Conservation (phyloP, 2,888 invertebrate genomes). For the Aleiodes leptofemur region DNA sequence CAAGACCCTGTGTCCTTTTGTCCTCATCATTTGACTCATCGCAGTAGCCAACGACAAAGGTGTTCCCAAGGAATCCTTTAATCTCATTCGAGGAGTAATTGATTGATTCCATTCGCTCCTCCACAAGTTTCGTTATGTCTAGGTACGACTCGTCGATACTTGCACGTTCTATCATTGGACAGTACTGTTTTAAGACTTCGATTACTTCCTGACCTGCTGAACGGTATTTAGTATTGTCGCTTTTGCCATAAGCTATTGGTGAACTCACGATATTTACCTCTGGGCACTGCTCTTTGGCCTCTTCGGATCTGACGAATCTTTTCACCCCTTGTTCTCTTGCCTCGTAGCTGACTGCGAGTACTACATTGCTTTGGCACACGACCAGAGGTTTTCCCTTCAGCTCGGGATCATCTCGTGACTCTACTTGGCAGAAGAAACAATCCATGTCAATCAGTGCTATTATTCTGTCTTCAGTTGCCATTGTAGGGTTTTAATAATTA, state of each 20-base stretch:
- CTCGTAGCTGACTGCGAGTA: constrained; percentile 98
- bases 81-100: constrained; percentile 35
- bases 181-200: constrained; percentile 88
- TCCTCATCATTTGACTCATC: constrained; percentile 73
- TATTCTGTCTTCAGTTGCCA: constrained; percentile 78
- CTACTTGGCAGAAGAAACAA: constrained; percentile 99
- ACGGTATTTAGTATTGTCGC: constrained; percentile 93
- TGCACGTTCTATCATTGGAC: constrained; percentile 90
- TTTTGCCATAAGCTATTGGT: constrained; percentile 92
- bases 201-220: constrained; percentile 93
- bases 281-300: constrained; percentile 93
- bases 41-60: constrained; percentile 76
- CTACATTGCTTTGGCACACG: constrained; percentile 96
- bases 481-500: too few relatives aligned
- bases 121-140: constrained; percentile 90
- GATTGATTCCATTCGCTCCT: constrained; percentile 67
- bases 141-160: constrained; percentile 98
- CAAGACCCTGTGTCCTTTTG: constrained; percentile 74
- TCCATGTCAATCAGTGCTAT: constrained; percentile 98
- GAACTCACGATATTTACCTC: constrained; percentile 90
- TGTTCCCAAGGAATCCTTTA: constrained; percentile 60
- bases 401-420: constrained; percentile 90
- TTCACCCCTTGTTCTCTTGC: constrained; percentile 94
- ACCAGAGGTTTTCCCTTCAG: constrained; percentile 92
- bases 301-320: constrained; percentile 92